phyloP scores from a whole-genome alignment of 2,797 vertebrate genomes.

The Gymnothorax javanicus region DNA sequence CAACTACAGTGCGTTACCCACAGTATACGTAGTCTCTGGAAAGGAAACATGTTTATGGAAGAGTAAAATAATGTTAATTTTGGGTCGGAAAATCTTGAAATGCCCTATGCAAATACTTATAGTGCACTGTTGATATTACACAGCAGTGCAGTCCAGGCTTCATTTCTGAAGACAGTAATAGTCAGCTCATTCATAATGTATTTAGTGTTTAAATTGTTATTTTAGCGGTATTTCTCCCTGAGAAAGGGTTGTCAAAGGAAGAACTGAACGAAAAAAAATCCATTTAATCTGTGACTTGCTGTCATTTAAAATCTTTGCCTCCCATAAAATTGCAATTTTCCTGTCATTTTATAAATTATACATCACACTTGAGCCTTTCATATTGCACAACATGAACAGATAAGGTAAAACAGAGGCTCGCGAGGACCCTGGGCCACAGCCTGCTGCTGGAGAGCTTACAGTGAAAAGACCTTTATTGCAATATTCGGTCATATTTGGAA shows the following conservation, averaged over 20 bases:
- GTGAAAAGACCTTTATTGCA: not conserved
- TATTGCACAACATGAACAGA: not conserved
- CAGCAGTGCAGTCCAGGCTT: not conserved
- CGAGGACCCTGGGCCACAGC: not conserved
- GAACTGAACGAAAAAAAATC: not conserved
- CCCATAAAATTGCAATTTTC: not conserved
- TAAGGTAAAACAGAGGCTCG: not conserved
- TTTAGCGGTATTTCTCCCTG: not conserved
- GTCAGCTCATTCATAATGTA: not conserved
- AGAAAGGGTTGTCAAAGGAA: not conserved
- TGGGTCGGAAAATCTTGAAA: not conserved
- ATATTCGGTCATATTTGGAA: not conserved
- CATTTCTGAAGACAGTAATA: not conserved
- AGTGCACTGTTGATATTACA: too few relatives aligned
- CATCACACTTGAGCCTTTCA: not conserved
- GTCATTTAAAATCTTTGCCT: too few relatives aligned
- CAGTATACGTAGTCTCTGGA: not conserved
- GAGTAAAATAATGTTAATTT: not conserved
- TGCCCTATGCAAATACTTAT: not conserved
- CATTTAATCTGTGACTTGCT: too few relatives aligned
- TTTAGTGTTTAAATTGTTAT: not conserved
- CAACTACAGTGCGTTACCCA: not conserved
- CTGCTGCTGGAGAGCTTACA: not conserved
- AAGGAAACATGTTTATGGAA: not conserved
- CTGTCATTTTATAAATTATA: not conserved